Evolutionary conservation across 37 sponge, comb jelly and placozoan genomes (phyloP).

Genomic region (Chondrosia reniformis): DNA sequence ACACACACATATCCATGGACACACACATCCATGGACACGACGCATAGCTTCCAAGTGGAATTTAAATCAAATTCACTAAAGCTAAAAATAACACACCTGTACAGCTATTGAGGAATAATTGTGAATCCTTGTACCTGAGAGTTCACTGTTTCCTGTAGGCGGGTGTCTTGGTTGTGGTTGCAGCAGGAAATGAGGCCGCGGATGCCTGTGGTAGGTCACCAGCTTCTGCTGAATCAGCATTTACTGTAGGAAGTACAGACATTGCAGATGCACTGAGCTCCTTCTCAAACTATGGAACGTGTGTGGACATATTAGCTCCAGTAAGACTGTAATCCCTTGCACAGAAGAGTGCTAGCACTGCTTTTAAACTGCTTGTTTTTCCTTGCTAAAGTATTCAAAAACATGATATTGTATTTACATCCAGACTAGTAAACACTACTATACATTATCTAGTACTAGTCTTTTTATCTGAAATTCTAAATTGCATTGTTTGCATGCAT

Average conservation of each 20-base stretch:
- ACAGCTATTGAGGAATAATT: background rate
- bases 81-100: background rate
- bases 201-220: constrained; percentile 65
- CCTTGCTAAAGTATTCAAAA: background rate
- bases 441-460: background rate
- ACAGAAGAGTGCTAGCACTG: background rate
- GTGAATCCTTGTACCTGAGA: background rate
- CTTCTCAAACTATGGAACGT: constrained; percentile 73
- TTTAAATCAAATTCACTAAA: no score
- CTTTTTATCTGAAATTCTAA: background rate
- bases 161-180: constrained; percentile 63
- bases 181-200: constrained; percentile 51
- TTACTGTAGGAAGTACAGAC: constrained; percentile 58
- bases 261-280: constrained; percentile 28
- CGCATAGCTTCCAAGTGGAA: no score
- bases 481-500: constrained; percentile 13
- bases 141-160: background rate
- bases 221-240: constrained; percentile 28
- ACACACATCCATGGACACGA: background rate
- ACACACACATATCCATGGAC: no score
- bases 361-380: background rate
- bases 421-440: background rate
- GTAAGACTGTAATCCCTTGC: no score
- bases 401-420: background rate
- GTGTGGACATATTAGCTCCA: constrained; percentile 72